These are phyloP conservation scores for Cataglyphis livida DNA, from an alignment of 2,888 invertebrate species.

Conservation along the genomic window DNA sequence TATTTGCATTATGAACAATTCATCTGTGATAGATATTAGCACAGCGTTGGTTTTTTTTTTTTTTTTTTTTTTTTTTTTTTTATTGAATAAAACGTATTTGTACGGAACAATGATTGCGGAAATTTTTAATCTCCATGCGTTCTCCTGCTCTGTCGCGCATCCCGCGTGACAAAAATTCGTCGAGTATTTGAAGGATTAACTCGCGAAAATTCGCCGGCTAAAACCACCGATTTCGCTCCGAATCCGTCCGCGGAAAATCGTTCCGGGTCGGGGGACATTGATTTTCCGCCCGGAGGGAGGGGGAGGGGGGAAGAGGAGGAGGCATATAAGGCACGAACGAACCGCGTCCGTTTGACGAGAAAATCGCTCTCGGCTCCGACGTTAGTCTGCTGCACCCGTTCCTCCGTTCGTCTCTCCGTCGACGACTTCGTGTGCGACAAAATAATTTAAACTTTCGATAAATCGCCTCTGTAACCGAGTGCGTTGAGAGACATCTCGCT, in stretches of 20 bases:
- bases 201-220: constrained; percentile 71
- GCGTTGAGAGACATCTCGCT: constrained; percentile 63
- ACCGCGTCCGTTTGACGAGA: constrained; percentile 73
- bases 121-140: constrained; percentile 46
- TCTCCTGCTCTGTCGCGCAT: constrained; percentile 2
- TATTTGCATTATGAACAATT: constrained; percentile 32
- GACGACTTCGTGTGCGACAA: constrained; percentile 61
- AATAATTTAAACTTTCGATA: constrained; percentile 78
- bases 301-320: not conserved
- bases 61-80: not conserved
- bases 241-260: constrained; percentile 72
- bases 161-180: constrained; percentile 48
- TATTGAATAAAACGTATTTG: constrained; percentile 42
- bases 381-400: constrained; percentile 21
- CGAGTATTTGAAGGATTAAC: constrained; percentile 73
- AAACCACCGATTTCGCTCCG: constrained; percentile 70
- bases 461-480: constrained; percentile 73
- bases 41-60: not conserved
- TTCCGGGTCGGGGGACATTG: constrained; percentile 76
- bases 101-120: constrained; percentile 36
- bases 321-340: constrained; percentile 70
- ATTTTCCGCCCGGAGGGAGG: constrained; percentile 64
- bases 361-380: constrained; percentile 44
- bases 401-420: constrained; percentile 46
- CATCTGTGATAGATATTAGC: constrained; percentile 18